Evolutionary conservation across 2,888 invertebrate genomes (phyloP), one percentile per base, ranked within the genome.

Genomic region (Xylophagus ater): DNA sequence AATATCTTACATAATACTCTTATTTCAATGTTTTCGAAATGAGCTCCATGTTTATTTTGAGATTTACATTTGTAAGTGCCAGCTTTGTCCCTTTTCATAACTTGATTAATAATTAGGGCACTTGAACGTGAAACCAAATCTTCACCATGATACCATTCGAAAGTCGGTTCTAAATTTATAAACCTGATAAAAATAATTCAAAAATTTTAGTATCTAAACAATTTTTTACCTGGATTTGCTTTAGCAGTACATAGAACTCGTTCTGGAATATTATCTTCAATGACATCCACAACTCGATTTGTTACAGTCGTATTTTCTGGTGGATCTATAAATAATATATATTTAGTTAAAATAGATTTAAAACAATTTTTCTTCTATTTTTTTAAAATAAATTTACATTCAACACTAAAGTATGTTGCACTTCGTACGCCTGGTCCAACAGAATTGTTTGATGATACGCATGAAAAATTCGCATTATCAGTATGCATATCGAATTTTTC

Each of bases 1-100:
- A n/a, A n/a, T n/a, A n/a, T n/a, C 62, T 82, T 67, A 90, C 90
- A 90, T 66, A 81, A 75, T 26, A 92, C 87, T 62, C 87, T 81
- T 51, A 92, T 70, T 47, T n/a, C n/a, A 71, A 68, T 4, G 83
- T 78, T 14, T 75, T 72, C 9, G 78, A 72, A 76, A 46, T 75
- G 73, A 37, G 71, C 72, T 13, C 90, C 92, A 45, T 90, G 88
- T 49, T 79, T 74, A 62, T 92, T 84, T 53, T 66, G 73, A 1
- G 84, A 83, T 48, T 79, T 75, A 57, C 92, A 92, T 31, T 77
- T 68, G 58, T 88, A 89, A 42, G 75, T 72, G 1, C 89, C 89
- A 20, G 74, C 79, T 51, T 83, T 78, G 8, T 73, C 71, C 49
- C 84, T 70, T 40, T 74, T 71, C 46, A 84, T 74, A 0, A 77